Conservation (phyloP, 1,140 invertebrate genomes). For the Caenorhabditis tropicalis region DNA sequence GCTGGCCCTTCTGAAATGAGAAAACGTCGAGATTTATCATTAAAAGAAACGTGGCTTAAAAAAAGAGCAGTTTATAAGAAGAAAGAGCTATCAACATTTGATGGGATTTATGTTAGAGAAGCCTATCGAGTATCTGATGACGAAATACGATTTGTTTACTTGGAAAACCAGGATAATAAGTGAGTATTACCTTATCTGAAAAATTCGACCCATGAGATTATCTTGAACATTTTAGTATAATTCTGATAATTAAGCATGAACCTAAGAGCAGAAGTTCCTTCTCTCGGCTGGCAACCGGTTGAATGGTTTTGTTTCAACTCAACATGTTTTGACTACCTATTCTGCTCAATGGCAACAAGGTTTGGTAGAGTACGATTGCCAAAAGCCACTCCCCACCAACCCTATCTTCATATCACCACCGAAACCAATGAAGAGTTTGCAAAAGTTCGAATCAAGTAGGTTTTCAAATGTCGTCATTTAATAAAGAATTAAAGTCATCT, state of each 20-base stretch:
- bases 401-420: not conserved
- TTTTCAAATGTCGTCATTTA: too few relatives aligned
- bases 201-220: too few relatives aligned
- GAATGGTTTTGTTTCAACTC: slow-evolving; percentile 28
- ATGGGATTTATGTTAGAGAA: slow-evolving; percentile 39
- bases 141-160: slow-evolving; percentile 29
- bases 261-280: not conserved
- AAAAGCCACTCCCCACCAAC: not conserved
- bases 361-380: slow-evolving; percentile 2
- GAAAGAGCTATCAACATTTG: not conserved
- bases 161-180: slow-evolving; percentile 41
- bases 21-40: not conserved
- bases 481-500: too few relatives aligned
- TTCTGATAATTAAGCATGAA: too few relatives aligned
- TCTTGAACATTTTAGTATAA: not conserved
- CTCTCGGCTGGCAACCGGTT: not conserved
- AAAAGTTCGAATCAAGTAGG: not conserved
- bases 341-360: slow-evolving; percentile 38
- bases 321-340: not conserved
- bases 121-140: slow-evolving; percentile 29
- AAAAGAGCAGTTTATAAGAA: not conserved
- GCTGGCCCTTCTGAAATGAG: not conserved
- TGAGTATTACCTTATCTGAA: not conserved
- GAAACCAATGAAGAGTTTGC: not conserved
- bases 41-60: not conserved